A percentile compares a stretch with the other conserved stretches of the same genome.
Evolutionary conservation across 37 sponge, comb jelly and placozoan genomes (phyloP).

Genomic region (Oopsacas minuta): DNA sequence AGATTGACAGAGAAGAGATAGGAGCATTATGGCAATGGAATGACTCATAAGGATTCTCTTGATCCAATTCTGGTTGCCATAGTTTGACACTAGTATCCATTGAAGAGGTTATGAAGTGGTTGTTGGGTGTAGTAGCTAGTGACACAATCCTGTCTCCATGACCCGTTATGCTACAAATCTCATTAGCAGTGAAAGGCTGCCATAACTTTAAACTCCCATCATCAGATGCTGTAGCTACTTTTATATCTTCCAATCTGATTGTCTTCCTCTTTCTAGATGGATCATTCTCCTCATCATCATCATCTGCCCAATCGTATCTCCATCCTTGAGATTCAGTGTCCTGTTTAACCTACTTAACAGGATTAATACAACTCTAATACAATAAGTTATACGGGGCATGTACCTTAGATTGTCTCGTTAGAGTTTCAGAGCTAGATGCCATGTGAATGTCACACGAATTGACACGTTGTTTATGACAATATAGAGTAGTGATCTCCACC

Average conservation of each 20-base stretch:
- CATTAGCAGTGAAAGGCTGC: conserved; percentile 67
- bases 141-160: conserved; percentile 68
- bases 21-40: conserved; percentile 41
- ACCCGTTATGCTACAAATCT: conserved; percentile 46
- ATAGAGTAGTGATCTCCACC: conserved; percentile 71
- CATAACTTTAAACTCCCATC: conserved; percentile 71
- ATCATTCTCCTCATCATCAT: conserved; percentile 25
- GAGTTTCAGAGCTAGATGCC: neutral
- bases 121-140: conserved; percentile 34
- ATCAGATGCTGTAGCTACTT: conserved; percentile 64
- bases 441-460: conserved; percentile 50
- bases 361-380: neutral
- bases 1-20: conserved; percentile 24
- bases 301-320: conserved; percentile 40
- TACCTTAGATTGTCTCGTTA: neutral
- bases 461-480: conserved; percentile 58
- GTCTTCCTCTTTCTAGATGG: neutral
- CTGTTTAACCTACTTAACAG: neutral
- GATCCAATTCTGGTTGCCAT: conserved; percentile 43
- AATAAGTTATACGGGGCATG: neutral
- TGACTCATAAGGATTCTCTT: conserved; percentile 9
- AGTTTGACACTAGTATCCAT: conserved; percentile 53
- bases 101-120: conserved; percentile 46
- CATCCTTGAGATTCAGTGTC: neutral
- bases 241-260: conserved; percentile 29